Conservation (phyloP, 2,113 vertebrate genomes). For the Echinops telfairi region DNA sequence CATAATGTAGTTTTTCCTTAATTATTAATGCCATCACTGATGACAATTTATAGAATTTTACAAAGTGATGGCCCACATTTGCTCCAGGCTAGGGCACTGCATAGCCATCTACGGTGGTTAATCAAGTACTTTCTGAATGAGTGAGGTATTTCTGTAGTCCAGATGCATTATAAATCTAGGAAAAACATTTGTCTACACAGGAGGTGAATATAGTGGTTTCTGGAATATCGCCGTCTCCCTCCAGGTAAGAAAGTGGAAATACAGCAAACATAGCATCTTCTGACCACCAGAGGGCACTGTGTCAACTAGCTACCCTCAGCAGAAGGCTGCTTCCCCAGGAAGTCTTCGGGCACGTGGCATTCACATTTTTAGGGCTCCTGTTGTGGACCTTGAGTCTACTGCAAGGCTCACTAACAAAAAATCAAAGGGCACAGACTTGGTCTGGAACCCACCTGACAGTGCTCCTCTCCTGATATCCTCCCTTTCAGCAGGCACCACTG, state of each 20-base stretch:
- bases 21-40: constrained; percentile 3
- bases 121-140: constrained; percentile 44
- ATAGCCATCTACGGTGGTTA: neutral
- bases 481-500: neutral
- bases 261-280: neutral
- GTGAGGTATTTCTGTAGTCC: neutral
- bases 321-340: constrained; percentile 46
- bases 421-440: neutral
- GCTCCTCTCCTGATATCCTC: neutral
- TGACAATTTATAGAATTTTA: constrained; percentile 60
- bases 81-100: constrained; percentile 15
- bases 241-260: neutral
- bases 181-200: constrained; percentile 39
- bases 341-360: constrained; percentile 55
- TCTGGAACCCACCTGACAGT: neutral
- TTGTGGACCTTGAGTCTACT: neutral
- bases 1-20: constrained; percentile 7
- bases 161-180: constrained; percentile 7
- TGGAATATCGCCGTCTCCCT: constrained; percentile 19
- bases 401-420: neutral
- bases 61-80: constrained; percentile 8
- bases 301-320: constrained; percentile 24
- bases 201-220: neutral
- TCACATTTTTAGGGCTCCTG: constrained; percentile 30
- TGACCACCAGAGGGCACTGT: constrained; percentile 76